Evolutionary conservation across 2,113 vertebrate species (phyloP), one percentile per base, ranked within the genome.

Genomic region (Leucopsar rothschildi): DNA sequence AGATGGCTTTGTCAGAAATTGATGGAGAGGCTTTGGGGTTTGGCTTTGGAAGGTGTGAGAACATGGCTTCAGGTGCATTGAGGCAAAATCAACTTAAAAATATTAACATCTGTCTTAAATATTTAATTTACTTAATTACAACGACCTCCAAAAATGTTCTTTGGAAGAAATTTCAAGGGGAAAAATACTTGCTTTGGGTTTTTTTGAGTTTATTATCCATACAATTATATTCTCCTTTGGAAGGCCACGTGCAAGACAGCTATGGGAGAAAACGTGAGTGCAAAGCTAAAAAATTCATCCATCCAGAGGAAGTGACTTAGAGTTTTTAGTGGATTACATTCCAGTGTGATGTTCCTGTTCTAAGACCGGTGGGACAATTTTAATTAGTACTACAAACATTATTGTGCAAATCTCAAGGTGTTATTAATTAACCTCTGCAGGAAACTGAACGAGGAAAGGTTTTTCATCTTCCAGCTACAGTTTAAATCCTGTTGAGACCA

Each of bases 51-150:
- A 86, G 27, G 45, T 23, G 47, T 19, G 42, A 72, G 47, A 94
- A 94, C 75, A 72, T 88, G 68, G 73, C 50, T 76, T 53, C 39
- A 76, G 69, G 49, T 13, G 12, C 50, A 86, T 13, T 55, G 47
- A 92, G 37, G 63, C 37, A 86, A 94, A 55, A 89, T 17, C 21
- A 69, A 63, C 49, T 80, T 77, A 1, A 56, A 93, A 88, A 85
- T 66, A 94, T 22, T n/a, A 70, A 92, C 47, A 88, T 50, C 71
- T 92, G 17, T 44, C 79, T 92, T 94, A 90, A 96, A 86, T 92
- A 92, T 61, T 88, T 86, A 10, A 83, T 70, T 88, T 88, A 90
- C 35, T 70, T 96, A 70, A 86, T 88, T 94, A 94, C 59, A 94
- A 77, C 5, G 8, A 6, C 27, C 31, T 33, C 22, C 5, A 5